Percentiles rank a stretch among this genome's conserved stretches.
Evolutionary conservation across 2,888 invertebrate genomes (phyloP).

Genomic region (Lutraria lutraria): DNA sequence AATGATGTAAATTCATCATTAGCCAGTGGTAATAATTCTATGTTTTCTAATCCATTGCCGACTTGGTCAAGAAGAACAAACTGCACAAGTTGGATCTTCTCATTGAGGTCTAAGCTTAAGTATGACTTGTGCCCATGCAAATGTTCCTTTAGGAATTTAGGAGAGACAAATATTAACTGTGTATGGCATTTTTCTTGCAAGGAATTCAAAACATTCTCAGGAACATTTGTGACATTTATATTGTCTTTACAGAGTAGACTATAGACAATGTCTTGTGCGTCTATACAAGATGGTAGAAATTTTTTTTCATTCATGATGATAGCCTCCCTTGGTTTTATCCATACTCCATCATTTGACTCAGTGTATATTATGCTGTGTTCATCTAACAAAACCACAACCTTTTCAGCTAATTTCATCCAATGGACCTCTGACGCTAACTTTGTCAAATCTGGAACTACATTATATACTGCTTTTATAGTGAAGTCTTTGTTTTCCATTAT

Average conservation of each 20-base stretch:
- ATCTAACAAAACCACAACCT: slow-evolving; percentile 21
- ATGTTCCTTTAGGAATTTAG: slow-evolving; percentile 12
- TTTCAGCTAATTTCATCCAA: slow-evolving; percentile 40
- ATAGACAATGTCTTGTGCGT: background rate
- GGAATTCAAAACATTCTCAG: slow-evolving; percentile 11
- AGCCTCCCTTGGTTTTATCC: background rate
- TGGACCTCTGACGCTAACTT: background rate
- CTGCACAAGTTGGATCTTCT: slow-evolving; percentile 22
- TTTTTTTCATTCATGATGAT: background rate
- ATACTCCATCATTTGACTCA: background rate
- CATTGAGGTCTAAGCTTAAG: background rate
- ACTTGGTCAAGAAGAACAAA: slow-evolving; percentile 6
- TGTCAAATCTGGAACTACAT: slow-evolving; percentile 37
- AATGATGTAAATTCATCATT: slow-evolving; percentile 30
- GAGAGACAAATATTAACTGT: slow-evolving; percentile 4
- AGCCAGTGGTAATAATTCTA: slow-evolving; percentile 33
- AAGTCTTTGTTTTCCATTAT: background rate
- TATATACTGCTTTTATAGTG: slow-evolving; percentile 34
- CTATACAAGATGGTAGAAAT: background rate
- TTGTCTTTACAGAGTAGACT: slow-evolving; percentile 1
- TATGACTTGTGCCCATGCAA: background rate
- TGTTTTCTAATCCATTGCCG: background rate
- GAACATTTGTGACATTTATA: background rate
- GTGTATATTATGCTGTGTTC: background rate
- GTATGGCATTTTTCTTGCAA: background rate